A percentile compares a stretch with the other conserved stretches of the same genome.
Conservation (phyloP, 2,888 invertebrate genomes). For the Oasisia sp. region DNA sequence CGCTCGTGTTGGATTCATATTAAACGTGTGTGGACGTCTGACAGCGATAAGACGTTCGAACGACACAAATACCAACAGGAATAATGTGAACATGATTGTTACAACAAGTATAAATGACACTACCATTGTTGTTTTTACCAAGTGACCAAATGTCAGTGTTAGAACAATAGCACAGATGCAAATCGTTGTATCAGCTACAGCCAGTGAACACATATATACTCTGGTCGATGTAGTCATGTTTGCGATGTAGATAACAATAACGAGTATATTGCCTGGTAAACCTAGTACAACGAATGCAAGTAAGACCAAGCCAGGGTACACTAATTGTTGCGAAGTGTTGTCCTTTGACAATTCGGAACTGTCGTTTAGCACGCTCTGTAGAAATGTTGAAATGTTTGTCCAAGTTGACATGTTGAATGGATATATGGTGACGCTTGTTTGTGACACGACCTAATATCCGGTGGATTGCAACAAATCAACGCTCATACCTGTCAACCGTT, state of each 20-base stretch:
- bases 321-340: neutral
- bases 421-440: neutral
- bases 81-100: neutral
- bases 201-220: neutral
- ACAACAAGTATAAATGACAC: neutral
- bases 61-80: neutral
- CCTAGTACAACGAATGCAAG: neutral
- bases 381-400: neutral
- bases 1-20: neutral
- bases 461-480: too few relatives aligned
- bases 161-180: neutral
- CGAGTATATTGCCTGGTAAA: neutral
- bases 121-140: neutral
- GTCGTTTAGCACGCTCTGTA: neutral
- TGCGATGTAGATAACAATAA: neutral
- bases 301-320: neutral
- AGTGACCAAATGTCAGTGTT: neutral
- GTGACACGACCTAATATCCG: too few relatives aligned
- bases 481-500: too few relatives aligned
- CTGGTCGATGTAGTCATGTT: neutral
- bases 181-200: neutral
- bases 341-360: neutral
- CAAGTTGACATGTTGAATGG: neutral
- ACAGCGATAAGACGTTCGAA: neutral
- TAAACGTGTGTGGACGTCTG: neutral